These are phyloP conservation scores for Araneus ventricosus DNA, from an alignment of 1,140 invertebrate species.

Conservation along the genomic window DNA sequence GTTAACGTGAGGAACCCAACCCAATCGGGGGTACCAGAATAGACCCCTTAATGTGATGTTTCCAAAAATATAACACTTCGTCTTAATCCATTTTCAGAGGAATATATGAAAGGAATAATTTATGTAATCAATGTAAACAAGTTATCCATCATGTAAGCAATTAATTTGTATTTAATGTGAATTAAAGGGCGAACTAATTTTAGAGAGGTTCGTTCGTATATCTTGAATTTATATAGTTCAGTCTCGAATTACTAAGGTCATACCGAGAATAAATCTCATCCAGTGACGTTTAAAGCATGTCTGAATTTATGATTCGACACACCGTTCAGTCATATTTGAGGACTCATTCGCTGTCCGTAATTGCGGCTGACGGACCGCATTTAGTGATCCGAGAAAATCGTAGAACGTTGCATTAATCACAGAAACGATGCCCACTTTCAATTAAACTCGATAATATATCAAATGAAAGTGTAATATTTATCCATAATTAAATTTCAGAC, in stretches of 20 bases:
- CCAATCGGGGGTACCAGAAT: too few species aligned
- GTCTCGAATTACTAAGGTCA: not conserved
- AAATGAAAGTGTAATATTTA: not conserved
- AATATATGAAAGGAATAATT: too few species aligned
- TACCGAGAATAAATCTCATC: not conserved
- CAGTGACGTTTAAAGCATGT: not conserved
- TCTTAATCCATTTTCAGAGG: too few species aligned
- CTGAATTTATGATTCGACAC: not conserved
- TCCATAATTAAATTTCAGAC: not conserved
- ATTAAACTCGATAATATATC: not conserved
- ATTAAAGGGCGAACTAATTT: too few species aligned
- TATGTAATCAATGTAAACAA: too few species aligned
- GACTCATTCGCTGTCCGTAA: not conserved
- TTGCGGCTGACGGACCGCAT: not conserved
- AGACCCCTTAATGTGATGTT: too few species aligned
- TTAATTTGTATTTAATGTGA: too few species aligned
- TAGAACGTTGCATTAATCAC: not conserved
- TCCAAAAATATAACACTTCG: too few species aligned
- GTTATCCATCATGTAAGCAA: too few species aligned
- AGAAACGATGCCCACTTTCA: not conserved
- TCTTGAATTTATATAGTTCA: not conserved
- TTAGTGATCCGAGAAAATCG: not conserved
- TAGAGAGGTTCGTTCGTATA: too few species aligned
- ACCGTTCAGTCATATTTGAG: not conserved
- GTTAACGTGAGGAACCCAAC: too few species aligned